phyloP scores from a whole-genome alignment of 2,888 invertebrate genomes.

The Lampropteryx suffumata region DNA sequence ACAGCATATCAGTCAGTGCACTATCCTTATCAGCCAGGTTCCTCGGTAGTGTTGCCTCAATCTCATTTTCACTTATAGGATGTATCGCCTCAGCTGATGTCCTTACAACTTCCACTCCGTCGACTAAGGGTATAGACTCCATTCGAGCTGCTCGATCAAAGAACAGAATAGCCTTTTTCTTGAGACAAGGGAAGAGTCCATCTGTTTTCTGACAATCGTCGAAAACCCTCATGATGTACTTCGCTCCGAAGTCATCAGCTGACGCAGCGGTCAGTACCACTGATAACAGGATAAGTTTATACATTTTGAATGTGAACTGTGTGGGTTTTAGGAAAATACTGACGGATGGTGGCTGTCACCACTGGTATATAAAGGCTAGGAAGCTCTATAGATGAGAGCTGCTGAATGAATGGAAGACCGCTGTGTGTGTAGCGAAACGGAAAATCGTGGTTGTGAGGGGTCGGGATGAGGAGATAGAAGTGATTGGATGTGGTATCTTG shows the following conservation, averaged over 20 bases:
- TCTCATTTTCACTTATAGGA: conserved; percentile 85
- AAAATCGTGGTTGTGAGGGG: conserved; percentile 51
- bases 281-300: conserved; percentile 56
- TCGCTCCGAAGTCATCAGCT: conserved; percentile 83
- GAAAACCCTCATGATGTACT: conserved; percentile 87
- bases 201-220: conserved; percentile 89
- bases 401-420: conserved; percentile 32
- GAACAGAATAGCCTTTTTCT: conserved; percentile 91
- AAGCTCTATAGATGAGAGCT: conserved; percentile 55
- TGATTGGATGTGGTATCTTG: conserved; percentile 23
- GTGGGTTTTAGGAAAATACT: conserved; percentile 80
- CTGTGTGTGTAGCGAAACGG: conserved; percentile 49
- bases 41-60: conserved; percentile 87
- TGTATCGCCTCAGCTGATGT: conserved; percentile 68
- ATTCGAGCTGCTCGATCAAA: conserved; percentile 89
- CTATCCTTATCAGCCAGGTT: conserved; percentile 86
- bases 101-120: conserved; percentile 87
- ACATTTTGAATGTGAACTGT: conserved; percentile 45
- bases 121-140: conserved; percentile 82
- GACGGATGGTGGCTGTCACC: conserved; percentile 57
- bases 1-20: conserved; percentile 85
- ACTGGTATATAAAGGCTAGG: conserved; percentile 73
- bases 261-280: conserved; percentile 45
- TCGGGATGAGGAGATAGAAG: conserved; percentile 32
- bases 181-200: conserved; percentile 88